A percentile compares a stretch with the other conserved stretches of the same genome.
These are phyloP conservation scores for Buphagus erythrorhynchus DNA, from an alignment of 2,797 vertebrate species.

Conservation along the genomic window DNA sequence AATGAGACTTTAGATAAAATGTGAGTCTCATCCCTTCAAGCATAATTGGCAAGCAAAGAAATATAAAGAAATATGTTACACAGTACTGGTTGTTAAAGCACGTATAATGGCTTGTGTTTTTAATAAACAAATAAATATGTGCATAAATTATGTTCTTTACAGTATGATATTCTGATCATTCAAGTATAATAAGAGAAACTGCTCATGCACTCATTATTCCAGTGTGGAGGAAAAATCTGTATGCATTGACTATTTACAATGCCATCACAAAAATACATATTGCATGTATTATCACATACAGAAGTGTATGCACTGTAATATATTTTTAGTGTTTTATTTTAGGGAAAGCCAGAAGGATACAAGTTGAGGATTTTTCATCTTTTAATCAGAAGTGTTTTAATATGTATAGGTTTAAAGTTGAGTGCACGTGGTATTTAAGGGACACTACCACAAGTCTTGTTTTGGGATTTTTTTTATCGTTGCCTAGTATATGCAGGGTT, in stretches of 20 bases:
- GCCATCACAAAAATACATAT: neutral
- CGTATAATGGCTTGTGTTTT: neutral
- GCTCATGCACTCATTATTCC: neutral
- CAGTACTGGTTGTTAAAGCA: neutral
- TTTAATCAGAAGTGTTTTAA: slow-evolving; percentile 1
- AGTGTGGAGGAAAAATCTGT: neutral
- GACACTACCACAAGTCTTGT: neutral
- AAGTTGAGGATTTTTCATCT: slow-evolving; percentile 34
- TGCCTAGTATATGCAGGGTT: slow-evolving; percentile 6
- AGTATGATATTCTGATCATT: neutral
- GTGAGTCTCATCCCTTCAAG: neutral
- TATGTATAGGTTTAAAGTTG: slow-evolving; percentile 2
- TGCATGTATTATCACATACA: neutral
- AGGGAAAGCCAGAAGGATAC: neutral
- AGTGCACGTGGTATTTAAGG: neutral
- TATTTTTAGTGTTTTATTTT: slow-evolving; percentile 42
- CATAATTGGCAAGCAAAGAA: neutral
- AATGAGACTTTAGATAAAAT: neutral
- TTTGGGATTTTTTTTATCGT: neutral
- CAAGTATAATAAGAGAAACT: neutral
- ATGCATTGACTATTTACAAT: neutral
- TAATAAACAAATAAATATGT: neutral
- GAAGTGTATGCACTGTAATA: neutral
- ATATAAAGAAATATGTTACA: neutral
- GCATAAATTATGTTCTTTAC: neutral